A percentile compares a stretch with the other conserved stretches of the same genome.
Evolutionary conservation across 2,113 vertebrate species (phyloP).

Genomic region (Eonycteris spelaea): DNA sequence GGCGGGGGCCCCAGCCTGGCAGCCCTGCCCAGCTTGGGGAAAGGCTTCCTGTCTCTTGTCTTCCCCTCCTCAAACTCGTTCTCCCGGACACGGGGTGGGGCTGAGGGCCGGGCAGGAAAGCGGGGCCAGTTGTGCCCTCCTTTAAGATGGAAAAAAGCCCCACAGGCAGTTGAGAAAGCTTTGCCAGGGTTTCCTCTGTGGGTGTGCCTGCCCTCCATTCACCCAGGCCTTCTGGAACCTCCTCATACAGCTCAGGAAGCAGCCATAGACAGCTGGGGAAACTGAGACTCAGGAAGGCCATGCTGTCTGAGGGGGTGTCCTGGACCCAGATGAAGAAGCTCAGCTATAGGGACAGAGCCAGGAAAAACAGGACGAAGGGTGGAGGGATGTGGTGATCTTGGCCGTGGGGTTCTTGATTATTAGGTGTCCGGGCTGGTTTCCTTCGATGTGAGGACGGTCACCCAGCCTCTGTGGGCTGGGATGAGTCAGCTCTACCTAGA

Average conservation of each 20-base stretch:
- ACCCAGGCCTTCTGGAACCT: background rate
- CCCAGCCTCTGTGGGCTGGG: background rate
- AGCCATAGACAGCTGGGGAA: background rate
- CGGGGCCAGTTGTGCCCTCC: background rate
- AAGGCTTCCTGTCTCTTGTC: slow-evolving; percentile 40
- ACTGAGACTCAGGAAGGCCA: background rate
- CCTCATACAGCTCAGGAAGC: background rate
- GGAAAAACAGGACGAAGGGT: background rate
- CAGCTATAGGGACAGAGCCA: background rate
- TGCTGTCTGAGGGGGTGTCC: background rate
- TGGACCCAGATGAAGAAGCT: background rate
- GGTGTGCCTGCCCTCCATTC: background rate
- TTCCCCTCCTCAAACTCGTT: slow-evolving; percentile 65
- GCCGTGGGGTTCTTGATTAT: background rate
- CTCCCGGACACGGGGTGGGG: slow-evolving; percentile 71
- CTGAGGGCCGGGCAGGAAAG: slow-evolving; percentile 27
- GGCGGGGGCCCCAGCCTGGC: background rate
- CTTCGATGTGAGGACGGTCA: background rate
- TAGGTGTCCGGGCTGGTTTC: background rate
- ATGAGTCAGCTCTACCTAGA: slow-evolving; percentile 57
- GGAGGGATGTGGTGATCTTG: too few relatives aligned
- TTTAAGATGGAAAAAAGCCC: slow-evolving; percentile 18
- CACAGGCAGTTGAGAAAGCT: slow-evolving; percentile 43
- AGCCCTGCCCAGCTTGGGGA: slow-evolving; percentile 1
- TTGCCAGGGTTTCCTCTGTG: background rate